Evolutionary conservation across 2,113 vertebrate species (phyloP).

Genomic region (Chloroceryle aenea): DNA sequence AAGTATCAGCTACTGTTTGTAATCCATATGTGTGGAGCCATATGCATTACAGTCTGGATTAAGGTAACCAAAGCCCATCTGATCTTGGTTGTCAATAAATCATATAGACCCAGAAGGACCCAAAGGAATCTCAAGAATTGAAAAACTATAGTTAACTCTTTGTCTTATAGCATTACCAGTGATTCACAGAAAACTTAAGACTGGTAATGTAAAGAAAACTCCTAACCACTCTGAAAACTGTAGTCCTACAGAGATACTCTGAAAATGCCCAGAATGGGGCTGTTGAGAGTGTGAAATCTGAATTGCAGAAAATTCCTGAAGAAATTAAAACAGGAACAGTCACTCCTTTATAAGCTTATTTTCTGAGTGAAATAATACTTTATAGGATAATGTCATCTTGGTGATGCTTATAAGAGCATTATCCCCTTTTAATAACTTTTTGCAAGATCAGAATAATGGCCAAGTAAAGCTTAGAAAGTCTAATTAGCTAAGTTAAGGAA

Average conservation of each 20-base stretch:
- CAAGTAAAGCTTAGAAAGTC: neutral
- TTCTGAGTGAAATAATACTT: neutral
- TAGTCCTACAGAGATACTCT: neutral
- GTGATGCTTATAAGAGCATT: neutral
- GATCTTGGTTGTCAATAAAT: constrained; percentile 14
- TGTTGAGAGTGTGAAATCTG: neutral
- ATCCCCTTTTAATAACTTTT: neutral
- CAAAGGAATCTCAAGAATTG: neutral
- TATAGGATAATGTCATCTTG: neutral
- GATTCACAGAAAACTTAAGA: neutral
- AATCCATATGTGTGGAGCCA: neutral
- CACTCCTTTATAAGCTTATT: neutral
- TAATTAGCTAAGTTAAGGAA: neutral
- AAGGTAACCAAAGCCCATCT: neutral
- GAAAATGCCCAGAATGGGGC: neutral
- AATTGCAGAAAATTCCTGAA: neutral
- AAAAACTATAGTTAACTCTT: neutral
- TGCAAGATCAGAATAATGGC: neutral
- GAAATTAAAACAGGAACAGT: neutral
- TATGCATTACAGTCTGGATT: neutral
- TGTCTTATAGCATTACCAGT: neutral
- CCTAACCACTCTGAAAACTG: neutral
- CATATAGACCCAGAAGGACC: neutral
- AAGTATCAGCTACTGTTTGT: constrained; percentile 14
- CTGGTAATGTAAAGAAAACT: neutral